phyloP scores from a whole-genome alignment of 1,140 invertebrate genomes.

The Diorhabda carinulata region DNA sequence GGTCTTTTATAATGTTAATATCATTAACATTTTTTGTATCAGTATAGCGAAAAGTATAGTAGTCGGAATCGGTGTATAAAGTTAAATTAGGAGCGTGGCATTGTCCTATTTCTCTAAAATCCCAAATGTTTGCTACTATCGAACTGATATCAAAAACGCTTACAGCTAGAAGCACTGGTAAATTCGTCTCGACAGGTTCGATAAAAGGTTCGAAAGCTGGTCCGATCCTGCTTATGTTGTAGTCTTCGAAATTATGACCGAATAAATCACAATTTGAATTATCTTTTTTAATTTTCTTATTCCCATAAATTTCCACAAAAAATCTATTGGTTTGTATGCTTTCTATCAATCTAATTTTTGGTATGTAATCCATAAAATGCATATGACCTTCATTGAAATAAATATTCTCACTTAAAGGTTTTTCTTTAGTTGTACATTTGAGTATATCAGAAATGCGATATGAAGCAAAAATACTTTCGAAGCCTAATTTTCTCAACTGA shows the following conservation, averaged over 20 bases:
- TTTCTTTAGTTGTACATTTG: constrained; percentile 22
- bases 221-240: constrained; percentile 22
- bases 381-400: constrained; percentile 30
- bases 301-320: constrained; percentile 23
- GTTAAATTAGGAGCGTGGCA: constrained; percentile 13
- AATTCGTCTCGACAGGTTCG: not conserved
- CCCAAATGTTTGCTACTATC: constrained; percentile 29
- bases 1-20: constrained; percentile 10
- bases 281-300: not conserved
- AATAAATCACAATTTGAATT: constrained; percentile 19
- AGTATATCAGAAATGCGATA: constrained; percentile 28
- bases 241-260: constrained; percentile 25
- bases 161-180: constrained; percentile 24
- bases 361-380: constrained; percentile 22
- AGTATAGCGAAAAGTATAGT: not conserved
- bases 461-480: constrained; percentile 21
- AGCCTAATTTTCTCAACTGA: constrained; percentile 10
- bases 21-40: constrained; percentile 11
- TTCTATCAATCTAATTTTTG: constrained; percentile 30
- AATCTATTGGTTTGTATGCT: constrained; percentile 28
- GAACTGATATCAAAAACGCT: constrained; percentile 31
- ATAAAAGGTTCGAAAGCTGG: constrained; percentile 1
- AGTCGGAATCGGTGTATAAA: not conserved
- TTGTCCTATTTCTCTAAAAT: constrained; percentile 24
- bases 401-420: constrained; percentile 23